Percentiles rank a stretch among this genome's conserved stretches.
These are phyloP conservation scores for Aporrectodea caliginosa DNA, from an alignment of 1,140 invertebrate species.

Conservation along the genomic window DNA sequence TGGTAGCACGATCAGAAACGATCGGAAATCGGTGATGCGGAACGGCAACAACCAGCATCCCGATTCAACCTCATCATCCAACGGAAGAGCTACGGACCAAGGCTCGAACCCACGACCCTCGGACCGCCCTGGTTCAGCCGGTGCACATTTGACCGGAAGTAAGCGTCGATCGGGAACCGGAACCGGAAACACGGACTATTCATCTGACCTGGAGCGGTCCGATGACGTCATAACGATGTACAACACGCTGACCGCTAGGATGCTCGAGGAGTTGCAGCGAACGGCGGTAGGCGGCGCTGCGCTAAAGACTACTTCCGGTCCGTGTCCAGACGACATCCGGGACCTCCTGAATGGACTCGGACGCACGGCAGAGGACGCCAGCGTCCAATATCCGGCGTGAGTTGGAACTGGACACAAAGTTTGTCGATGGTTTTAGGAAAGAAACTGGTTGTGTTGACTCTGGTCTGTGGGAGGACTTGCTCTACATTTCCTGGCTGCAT, in stretches of 20 bases:
- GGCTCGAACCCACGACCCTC: too few relatives aligned
- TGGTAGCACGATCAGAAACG: too few relatives aligned
- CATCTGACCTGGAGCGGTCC: background rate
- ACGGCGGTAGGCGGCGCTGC: background rate
- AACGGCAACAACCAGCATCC: too few relatives aligned
- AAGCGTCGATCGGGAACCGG: background rate
- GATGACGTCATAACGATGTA: background rate
- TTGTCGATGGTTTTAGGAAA: too few relatives aligned
- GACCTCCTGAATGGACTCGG: background rate
- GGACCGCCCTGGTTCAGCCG: background rate
- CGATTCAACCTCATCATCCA: conserved; percentile 1
- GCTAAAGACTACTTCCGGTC: background rate
- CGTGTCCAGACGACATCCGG: background rate
- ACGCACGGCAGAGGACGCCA: background rate
- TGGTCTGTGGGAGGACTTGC: too few relatives aligned
- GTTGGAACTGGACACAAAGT: too few relatives aligned
- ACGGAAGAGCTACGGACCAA: too few relatives aligned
- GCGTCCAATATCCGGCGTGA: background rate
- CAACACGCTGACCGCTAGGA: background rate
- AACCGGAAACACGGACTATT: background rate
- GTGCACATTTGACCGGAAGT: background rate
- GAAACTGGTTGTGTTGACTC: too few relatives aligned
- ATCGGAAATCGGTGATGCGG: too few relatives aligned
- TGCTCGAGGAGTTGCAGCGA: background rate
- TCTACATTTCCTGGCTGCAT: too few relatives aligned